A percentile compares a stretch with the other conserved stretches of the same genome.
Evolutionary conservation across 1,140 invertebrate species (phyloP).

Genomic region (Geopemphigus sp.): DNA sequence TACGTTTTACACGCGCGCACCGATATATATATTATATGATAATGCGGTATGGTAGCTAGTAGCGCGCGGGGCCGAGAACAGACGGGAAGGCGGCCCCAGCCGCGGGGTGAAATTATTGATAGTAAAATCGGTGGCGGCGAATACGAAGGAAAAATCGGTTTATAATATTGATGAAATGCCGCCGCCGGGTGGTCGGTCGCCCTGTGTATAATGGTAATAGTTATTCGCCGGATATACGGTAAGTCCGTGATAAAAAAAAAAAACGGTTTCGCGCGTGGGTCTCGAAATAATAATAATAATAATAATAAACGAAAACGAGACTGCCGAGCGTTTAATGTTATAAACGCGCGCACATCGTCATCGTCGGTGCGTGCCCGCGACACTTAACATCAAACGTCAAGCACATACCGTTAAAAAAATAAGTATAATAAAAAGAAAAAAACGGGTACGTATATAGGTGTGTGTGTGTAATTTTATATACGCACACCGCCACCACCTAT

Average conservation of each 20-base stretch:
- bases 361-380: slow-evolving; percentile 35
- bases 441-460: no score
- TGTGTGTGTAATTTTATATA: no score
- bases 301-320: not conserved
- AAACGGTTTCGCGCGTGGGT: slow-evolving; percentile 26
- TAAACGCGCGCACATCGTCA: not conserved
- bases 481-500: not conserved
- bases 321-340: not conserved
- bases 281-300: slow-evolving; percentile 4
- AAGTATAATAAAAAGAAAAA: no score
- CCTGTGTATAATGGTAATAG: not conserved
- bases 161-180: not conserved
- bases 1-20: no score
- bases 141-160: not conserved
- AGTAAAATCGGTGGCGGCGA: slow-evolving; percentile 29
- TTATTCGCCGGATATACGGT: not conserved
- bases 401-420: no score
- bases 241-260: slow-evolving; percentile 4
- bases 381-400: slow-evolving; percentile 36
- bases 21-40: not conserved
- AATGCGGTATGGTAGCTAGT: no score
- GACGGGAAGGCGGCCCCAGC: not conserved
- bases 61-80: no score
- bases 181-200: slow-evolving; percentile 20
- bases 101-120: slow-evolving; percentile 23